Evolutionary conservation across 2,888 invertebrate genomes (phyloP), one percentile per base, ranked within the genome.

Genomic region (Orthosia gracilis): DNA sequence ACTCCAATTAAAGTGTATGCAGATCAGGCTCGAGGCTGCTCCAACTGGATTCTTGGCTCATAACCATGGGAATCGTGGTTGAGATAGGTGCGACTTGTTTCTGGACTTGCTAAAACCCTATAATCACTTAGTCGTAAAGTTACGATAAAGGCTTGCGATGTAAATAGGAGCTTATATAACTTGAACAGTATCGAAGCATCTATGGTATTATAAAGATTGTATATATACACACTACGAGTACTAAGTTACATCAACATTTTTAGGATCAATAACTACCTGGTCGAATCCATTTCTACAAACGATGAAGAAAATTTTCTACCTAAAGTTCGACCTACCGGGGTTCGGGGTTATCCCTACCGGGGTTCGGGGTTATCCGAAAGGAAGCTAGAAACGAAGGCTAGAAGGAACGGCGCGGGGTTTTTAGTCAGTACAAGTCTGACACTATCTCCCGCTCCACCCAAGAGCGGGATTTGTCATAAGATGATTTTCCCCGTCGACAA

Each of bases 1-100:
- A 88, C 87, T 87, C 85, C 90, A 91, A 92, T 92, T 92, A 91
- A 87, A 82, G 86, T 82, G 79, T 87, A 89, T 89, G 90, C 87
- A 91, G 89, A 91, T 89, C 82, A 73, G 75, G 86, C 87, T 85
- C 76, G 83, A 83, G 80, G 87, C 76, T 62, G 66, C 76, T 72
- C 82, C 85, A 86, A 90, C 91, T 87, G 86, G 88, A 90, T 89
- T 86, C 89, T 84, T 77, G 72, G 72, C 74, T 76, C 78, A 84
- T 86, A 86, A 84, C 84, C 83, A 87, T 89, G 86, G 83, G 87
- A 91, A 88, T 80, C 61, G 71, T 75, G 63, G 70, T 18, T 55
- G 23, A 31, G 50, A 59, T 69, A 73, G 67, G 45, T 70, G 45
- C 61, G 68, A 74, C 83, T 64, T 59, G 88, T 82, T 84, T 76